Conservation (phyloP, 2,113 vertebrate genomes). For the Sarotherodon lohbergeri region DNA sequence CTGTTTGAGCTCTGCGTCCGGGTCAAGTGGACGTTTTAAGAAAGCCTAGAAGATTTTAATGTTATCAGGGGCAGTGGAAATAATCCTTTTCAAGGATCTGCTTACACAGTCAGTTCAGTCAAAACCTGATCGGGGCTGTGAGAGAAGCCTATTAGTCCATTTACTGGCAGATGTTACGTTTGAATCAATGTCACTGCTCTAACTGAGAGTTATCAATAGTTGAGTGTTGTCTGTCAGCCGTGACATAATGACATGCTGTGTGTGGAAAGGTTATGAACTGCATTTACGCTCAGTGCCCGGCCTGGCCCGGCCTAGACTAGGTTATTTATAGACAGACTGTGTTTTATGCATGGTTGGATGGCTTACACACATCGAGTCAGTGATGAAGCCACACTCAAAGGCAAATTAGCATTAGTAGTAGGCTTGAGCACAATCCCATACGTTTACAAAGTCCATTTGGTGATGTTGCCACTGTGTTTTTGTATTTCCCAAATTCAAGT, state of each 20-base stretch:
- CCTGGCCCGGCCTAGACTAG: background rate
- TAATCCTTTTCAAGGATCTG: background rate
- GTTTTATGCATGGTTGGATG: conserved; percentile 43
- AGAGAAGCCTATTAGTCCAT: conserved; percentile 15
- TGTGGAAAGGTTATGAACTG: background rate
- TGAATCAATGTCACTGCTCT: background rate
- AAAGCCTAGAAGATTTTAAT: conserved; percentile 7
- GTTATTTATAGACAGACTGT: conserved; percentile 56
- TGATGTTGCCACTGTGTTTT: background rate
- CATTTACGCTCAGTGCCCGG: background rate
- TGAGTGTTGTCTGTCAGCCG: background rate
- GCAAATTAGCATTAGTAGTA: background rate
- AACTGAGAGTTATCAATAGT: background rate
- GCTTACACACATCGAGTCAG: conserved; percentile 24
- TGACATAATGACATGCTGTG: conserved; percentile 30
- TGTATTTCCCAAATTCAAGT: background rate
- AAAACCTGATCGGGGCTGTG: conserved; percentile 31
- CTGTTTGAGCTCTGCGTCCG: background rate
- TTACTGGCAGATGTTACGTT: background rate
- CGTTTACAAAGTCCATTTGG: background rate
- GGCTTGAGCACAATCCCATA: background rate
- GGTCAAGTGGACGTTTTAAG: conserved; percentile 21
- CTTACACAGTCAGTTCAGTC: conserved; percentile 9
- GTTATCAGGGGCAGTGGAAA: conserved; percentile 7
- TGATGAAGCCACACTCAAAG: background rate